These are phyloP conservation scores for Orchesellides sinensis DNA, from an alignment of 2,888 invertebrate genomes.

Conservation along the genomic window DNA sequence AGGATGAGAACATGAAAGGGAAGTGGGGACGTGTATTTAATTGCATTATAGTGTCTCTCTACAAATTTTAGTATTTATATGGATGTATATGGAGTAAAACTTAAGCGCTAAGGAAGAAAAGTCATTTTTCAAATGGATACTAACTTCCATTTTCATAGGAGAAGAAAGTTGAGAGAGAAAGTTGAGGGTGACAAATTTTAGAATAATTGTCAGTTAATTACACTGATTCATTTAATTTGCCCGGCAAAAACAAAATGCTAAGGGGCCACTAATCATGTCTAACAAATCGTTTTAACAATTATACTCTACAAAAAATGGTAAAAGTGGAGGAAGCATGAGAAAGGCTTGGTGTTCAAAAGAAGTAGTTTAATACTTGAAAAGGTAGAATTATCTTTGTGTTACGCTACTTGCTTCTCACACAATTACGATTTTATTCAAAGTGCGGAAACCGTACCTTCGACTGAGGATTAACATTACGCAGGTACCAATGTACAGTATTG, in stretches of 20 bases:
- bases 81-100: neutral
- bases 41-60: no score
- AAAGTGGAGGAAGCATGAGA: neutral
- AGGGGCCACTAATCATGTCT: neutral
- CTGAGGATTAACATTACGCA: no score
- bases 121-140: conserved; percentile 37
- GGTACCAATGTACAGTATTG: no score
- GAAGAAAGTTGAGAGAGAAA: neutral
- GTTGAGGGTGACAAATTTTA: conserved; percentile 42
- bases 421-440: no score
- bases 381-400: neutral
- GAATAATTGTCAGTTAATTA: conserved; percentile 46
- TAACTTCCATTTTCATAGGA: neutral
- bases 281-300: neutral
- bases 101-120: conserved; percentile 10
- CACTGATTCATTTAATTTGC: conserved; percentile 23
- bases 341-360: neutral
- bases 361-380: neutral
- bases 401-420: neutral
- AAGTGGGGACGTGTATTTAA: no score
- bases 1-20: no score
- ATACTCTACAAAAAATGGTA: neutral
- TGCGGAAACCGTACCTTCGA: no score
- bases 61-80: no score
- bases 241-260: neutral